A percentile compares a stretch with the other conserved stretches of the same genome.
These are phyloP conservation scores for Nettapus auritus DNA, from an alignment of 2,113 vertebrate genomes.

Conservation along the genomic window DNA sequence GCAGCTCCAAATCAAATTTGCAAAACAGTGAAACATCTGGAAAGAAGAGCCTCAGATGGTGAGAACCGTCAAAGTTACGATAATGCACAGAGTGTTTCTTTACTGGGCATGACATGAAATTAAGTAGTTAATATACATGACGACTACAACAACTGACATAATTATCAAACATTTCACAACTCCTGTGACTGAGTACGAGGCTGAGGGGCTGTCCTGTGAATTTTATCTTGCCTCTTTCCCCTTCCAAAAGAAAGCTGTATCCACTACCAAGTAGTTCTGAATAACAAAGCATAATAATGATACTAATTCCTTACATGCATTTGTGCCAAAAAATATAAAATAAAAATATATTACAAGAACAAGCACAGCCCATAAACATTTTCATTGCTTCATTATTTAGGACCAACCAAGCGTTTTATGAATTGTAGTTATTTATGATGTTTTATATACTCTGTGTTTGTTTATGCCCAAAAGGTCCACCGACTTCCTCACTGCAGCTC, in stretches of 20 bases:
- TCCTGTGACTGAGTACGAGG: neutral
- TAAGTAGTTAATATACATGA: neutral
- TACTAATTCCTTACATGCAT: neutral
- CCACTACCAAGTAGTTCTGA: neutral
- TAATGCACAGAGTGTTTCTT: neutral
- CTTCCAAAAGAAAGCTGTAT: neutral
- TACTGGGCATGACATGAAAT: neutral
- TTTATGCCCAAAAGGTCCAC: constrained; percentile 14
- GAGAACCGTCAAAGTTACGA: neutral
- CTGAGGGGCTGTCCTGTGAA: neutral
- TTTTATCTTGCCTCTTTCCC: neutral
- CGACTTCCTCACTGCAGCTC: neutral
- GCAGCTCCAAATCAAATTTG: constrained; percentile 4
- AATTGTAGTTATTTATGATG: constrained; percentile 1
- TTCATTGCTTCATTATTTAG: constrained; percentile 45
- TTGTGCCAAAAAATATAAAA: constrained; percentile 26
- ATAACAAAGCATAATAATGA: neutral
- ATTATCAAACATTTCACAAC: neutral
- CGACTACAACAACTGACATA: neutral
- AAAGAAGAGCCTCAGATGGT: neutral
- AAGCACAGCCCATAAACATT: constrained; percentile 24
- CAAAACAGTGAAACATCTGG: constrained; percentile 32
- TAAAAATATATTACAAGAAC: constrained; percentile 7
- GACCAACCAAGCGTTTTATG: constrained; percentile 26
- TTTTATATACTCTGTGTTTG: neutral